A percentile compares a stretch with the other conserved stretches of the same genome.
Evolutionary conservation across 1,140 invertebrate genomes (phyloP).

Genomic region (Dendrolimus kikuchii): DNA sequence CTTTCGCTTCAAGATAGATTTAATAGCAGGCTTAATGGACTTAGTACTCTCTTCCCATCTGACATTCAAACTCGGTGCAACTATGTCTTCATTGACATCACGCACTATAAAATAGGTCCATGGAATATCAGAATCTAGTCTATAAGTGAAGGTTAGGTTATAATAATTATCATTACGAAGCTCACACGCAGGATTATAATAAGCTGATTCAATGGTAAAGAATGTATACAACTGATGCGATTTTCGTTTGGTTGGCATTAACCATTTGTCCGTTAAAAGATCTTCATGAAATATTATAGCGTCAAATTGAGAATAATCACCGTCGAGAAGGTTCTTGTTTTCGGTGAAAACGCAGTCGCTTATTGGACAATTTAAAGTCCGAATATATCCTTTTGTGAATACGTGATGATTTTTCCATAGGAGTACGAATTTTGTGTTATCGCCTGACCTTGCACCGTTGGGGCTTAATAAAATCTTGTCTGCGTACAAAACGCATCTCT

Average conservation of each 20-base stretch:
- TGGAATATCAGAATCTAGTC: conserved; percentile 76
- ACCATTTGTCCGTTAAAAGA: conserved; percentile 7
- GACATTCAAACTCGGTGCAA: conserved; percentile 33
- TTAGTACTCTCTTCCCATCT: conserved; percentile 27
- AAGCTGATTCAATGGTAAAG: conserved; percentile 31
- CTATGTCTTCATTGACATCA: conserved; percentile 28
- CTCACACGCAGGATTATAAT: conserved; percentile 32
- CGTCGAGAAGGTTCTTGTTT: conserved; percentile 17
- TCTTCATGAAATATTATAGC: conserved; percentile 42
- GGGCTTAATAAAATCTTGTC: no score
- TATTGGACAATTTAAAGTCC: conserved; percentile 20
- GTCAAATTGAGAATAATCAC: conserved; percentile 32
- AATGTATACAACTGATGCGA: conserved; percentile 55
- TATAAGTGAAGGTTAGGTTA: conserved; percentile 78
- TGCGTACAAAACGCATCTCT: no score
- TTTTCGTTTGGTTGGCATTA: conserved; percentile 18
- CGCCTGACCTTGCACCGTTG: no score
- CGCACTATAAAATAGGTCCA: conserved; percentile 65
- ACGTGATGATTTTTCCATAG: conserved; percentile 14
- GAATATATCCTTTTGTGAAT: conserved; percentile 6
- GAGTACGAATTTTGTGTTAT: conserved; percentile 20
- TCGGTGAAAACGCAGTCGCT: conserved; percentile 28
- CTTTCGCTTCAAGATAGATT: conserved; percentile 41
- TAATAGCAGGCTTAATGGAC: conserved; percentile 22
- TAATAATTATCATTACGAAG: conserved; percentile 52